Evolutionary conservation across 2,113 vertebrate genomes (phyloP).

Genomic region (Murina feae): DNA sequence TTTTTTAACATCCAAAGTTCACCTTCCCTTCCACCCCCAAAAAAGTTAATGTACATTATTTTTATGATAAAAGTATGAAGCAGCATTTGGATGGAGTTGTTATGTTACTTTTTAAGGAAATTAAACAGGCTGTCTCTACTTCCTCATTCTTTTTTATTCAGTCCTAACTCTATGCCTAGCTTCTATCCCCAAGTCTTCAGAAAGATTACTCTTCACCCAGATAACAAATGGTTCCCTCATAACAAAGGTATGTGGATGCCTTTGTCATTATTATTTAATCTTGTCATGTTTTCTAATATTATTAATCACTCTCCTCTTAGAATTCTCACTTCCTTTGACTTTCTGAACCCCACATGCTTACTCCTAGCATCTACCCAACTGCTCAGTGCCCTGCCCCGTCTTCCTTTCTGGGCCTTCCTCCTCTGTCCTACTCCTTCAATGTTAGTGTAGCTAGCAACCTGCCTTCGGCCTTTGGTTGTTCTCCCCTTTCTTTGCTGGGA

Average conservation of each 20-base stretch:
- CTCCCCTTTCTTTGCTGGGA: neutral
- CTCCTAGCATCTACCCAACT: neutral
- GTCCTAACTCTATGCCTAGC: neutral
- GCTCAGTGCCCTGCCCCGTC: neutral
- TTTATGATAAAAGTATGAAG: neutral
- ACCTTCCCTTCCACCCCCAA: too few relatives aligned
- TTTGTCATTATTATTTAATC: neutral
- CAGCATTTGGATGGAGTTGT: neutral
- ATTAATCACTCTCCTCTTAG: neutral
- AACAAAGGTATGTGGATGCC: neutral
- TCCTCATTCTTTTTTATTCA: neutral
- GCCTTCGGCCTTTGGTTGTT: too few relatives aligned
- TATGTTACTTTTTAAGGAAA: neutral
- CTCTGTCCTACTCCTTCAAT: neutral
- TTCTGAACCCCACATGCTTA: neutral
- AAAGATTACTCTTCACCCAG: neutral
- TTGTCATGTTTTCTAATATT: neutral
- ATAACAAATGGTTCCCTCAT: neutral
- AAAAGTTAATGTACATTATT: neutral
- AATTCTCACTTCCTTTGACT: neutral
- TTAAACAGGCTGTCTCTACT: neutral
- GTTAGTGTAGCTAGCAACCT: neutral
- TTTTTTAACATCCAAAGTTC: neutral
- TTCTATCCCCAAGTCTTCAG: neutral
- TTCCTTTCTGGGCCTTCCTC: neutral